Evolutionary conservation across 2,797 vertebrate genomes (phyloP), one percentile per base, ranked within the genome.

Genomic region (Acanthis flammea): DNA sequence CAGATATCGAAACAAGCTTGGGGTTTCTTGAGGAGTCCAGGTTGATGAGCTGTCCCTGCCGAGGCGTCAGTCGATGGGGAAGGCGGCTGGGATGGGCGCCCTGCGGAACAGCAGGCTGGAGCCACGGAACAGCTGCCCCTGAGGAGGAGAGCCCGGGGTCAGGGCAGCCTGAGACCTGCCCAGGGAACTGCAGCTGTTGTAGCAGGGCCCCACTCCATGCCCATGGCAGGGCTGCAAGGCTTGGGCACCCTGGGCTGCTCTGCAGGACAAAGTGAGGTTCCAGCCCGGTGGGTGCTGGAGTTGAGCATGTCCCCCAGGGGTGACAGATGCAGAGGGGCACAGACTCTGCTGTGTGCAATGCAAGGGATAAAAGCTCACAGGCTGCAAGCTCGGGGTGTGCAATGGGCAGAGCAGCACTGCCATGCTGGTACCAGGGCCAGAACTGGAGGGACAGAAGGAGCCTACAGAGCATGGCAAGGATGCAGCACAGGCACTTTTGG

Each of bases 41-140:
- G 53, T 13, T 55, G 72, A 19, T 31, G 67, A 14, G 75, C 70
- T 73, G 61, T 83, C 61, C 81, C 76, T 51, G 77, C 50, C 0
- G 8, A 66, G 77, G 95, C 60, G 67, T 97, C 97, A 98, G 90
- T 98, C 97, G 27, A 95, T 12, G 88, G 97, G 97, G 94, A 98
- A 96, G 78, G 86, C 94, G 4, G 97, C 96, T 30, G 92, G 63
- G 72, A 96, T 2, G 12, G 99, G 98, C 12, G 98, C 98, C 67
- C 98, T 97, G 78, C 98, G 98, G 97, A 98, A 99, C 58, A 99
- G 98, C 92, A 99, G 98, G 95, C 99, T 99, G 97, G 98, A 99
- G 87, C 98, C 99, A 3, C 98, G 98, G 97, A 99, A 99, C 61
- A 99, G 98, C 92, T 98, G 98, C 75, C 98, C 98, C 98, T 99